phyloP scores from a whole-genome alignment of 2,113 vertebrate species.

The Prochilodus magdalenae region DNA sequence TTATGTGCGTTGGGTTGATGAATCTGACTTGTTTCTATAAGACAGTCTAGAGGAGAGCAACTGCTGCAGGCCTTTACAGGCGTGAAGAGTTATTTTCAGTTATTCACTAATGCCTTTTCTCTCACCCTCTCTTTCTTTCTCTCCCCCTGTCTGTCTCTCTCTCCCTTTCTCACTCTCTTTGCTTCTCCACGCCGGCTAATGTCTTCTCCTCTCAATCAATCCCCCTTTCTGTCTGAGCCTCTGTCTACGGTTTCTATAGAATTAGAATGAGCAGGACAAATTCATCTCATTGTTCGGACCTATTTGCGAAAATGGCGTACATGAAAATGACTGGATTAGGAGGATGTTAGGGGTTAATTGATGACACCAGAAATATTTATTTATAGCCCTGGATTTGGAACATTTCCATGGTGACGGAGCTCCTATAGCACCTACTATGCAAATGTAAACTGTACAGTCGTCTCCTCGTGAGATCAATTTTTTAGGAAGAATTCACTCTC shows the following conservation, averaged over 20 bases:
- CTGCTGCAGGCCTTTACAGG: slow-evolving; percentile 5
- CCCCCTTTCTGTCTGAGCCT: background rate
- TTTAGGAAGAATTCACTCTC: background rate
- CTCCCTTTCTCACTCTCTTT: slow-evolving; percentile 44
- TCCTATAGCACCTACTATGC: background rate
- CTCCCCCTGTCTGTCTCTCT: slow-evolving; percentile 57
- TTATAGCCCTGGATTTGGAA: background rate
- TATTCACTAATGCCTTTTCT: slow-evolving; percentile 56
- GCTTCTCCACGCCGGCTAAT: background rate
- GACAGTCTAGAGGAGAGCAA: slow-evolving; percentile 28
- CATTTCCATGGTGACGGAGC: slow-evolving; percentile 4
- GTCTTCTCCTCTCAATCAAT: slow-evolving; percentile 19
- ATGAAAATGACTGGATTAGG: background rate
- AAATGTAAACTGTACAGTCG: background rate
- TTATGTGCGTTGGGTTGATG: background rate
- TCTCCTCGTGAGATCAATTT: background rate
- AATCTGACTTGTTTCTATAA: slow-evolving; percentile 8
- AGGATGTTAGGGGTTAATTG: background rate
- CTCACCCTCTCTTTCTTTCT: slow-evolving; percentile 53
- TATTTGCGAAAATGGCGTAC: background rate
- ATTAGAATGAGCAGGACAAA: background rate
- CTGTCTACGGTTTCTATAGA: background rate
- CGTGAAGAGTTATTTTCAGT: slow-evolving; percentile 38
- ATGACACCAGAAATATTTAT: background rate
- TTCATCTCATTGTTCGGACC: background rate